Evolutionary conservation across 2,113 vertebrate species (phyloP).

Genomic region (Thinocorus orbignyianus): DNA sequence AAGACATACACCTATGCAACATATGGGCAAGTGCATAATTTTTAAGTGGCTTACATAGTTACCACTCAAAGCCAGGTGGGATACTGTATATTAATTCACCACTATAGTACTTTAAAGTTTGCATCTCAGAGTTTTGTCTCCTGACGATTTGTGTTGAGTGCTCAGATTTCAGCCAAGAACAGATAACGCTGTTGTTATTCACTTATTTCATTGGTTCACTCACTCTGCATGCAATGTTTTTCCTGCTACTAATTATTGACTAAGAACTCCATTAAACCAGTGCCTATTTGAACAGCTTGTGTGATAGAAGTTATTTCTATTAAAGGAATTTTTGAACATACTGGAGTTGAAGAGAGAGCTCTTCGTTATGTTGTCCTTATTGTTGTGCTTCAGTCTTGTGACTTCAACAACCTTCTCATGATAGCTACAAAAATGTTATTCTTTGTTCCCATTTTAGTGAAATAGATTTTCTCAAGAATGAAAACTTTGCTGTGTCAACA

Average conservation of each 20-base stretch:
- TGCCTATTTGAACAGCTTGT: not conserved
- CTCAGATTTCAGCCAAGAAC: not conserved
- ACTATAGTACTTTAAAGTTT: not conserved
- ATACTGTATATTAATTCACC: not conserved
- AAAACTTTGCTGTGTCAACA: conserved; percentile 74
- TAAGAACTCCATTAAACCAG: not conserved
- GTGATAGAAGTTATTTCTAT: not conserved
- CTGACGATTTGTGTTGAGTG: not conserved
- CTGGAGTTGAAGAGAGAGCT: not conserved
- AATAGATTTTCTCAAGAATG: conserved; percentile 88
- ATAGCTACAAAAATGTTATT: not conserved
- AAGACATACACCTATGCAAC: not conserved
- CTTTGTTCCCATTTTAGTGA: conserved; percentile 78
- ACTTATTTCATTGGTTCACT: not conserved
- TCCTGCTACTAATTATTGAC: not conserved
- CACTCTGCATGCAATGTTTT: not conserved
- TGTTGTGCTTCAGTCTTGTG: not conserved
- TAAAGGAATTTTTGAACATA: not conserved
- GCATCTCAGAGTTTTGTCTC: not conserved
- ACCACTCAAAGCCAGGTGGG: not conserved
- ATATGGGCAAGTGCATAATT: not conserved
- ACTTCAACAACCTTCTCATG: not conserved
- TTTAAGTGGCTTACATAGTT: not conserved
- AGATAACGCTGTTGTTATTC: not conserved
- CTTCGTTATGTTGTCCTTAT: not conserved